Evolutionary conservation across 2,888 invertebrate species (phyloP).

Genomic region (Ethmia dodecea): DNA sequence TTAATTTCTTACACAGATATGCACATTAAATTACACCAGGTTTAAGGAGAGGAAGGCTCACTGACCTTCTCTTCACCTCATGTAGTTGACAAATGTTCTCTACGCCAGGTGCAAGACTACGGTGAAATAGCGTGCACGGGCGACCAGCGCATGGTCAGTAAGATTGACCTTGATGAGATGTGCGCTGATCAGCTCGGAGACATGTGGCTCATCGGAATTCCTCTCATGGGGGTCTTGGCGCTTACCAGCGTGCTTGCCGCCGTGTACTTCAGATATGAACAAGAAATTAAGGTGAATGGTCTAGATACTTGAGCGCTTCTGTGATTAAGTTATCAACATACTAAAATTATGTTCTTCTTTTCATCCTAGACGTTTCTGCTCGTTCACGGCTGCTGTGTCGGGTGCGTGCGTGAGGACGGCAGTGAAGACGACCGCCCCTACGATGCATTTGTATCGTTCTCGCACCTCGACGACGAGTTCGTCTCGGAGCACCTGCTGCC

Average conservation of each 20-base stretch:
- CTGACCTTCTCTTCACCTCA: too few relatives aligned
- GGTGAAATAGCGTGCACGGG: conserved; percentile 1
- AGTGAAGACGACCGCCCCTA: conserved; percentile 81
- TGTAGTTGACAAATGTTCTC: too few relatives aligned
- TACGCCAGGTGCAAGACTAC: conserved; percentile 7
- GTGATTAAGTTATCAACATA: too few relatives aligned
- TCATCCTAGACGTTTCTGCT: too few relatives aligned
- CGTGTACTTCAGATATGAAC: conserved; percentile 2
- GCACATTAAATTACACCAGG: neutral
- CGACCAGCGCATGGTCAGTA: neutral
- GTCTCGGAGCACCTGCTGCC: conserved; percentile 75
- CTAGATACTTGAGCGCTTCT: too few relatives aligned
- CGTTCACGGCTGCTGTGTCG: conserved; percentile 64
- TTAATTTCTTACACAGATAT: too few relatives aligned
- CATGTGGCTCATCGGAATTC: neutral
- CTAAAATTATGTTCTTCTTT: too few relatives aligned
- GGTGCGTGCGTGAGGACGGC: too few relatives aligned
- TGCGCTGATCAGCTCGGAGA: neutral
- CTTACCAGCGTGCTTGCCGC: neutral
- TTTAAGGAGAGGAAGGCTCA: too few relatives aligned
- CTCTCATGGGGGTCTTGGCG: neutral
- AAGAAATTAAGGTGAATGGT: conserved; percentile 1
- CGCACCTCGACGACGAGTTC: conserved; percentile 85
- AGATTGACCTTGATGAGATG: neutral
- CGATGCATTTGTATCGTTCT: conserved; percentile 79